Base-by-base conservation (phyloP, 2,888 invertebrate species). In the Pseudoips prasinana region DNA sequence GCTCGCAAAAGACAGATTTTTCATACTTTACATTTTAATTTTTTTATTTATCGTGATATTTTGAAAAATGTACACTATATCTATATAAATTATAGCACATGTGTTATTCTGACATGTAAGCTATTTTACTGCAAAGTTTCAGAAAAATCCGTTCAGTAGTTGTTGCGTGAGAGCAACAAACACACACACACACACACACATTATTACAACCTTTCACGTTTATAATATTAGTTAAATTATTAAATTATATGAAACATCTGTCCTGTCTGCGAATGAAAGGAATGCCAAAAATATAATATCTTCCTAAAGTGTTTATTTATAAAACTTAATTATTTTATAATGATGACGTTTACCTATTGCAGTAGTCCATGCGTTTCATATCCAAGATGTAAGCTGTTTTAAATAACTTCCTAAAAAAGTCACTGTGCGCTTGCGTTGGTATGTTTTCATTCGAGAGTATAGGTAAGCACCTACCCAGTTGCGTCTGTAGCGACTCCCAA, bases 401-500 rank as follows among this genome's bases (percentile, higher is more conserved):
- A 32, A 32, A 32, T 32, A 32, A 32, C 32, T 32, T 32, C 32
- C 27, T 33, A 27, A 33, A 33, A 33, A 33, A 33, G 33, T 33
- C 33, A 33, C 33, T 33, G 33, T 33, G 27, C 33, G 33, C 33
- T 33, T 33, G 33, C 33, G 33, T 33, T 33, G 33, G 33, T 33
- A 33, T 33, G 33, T 33, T 33, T 33, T 33, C 33, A 33, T 33
- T 33, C 33, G 33, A 33, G 33, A 33, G 33, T 33, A 33, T 33
- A 33, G 33, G 33, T 33, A 33, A 33, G 28, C 33, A 33, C 33
- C 33, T 33, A 33, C 33, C 33, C 33, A 33, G 33, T 33, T 33
- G 33, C 33, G 27, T 33, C 33, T 33, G 33, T 33, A 33, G 33
- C 33, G 33, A 33, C 33, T 33, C 33, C 33, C 33, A 33, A 33